A percentile compares a stretch with the other conserved stretches of the same genome.
phyloP scores from a whole-genome alignment of 2,113 vertebrate species.

The Pycnonotus jocosus region DNA sequence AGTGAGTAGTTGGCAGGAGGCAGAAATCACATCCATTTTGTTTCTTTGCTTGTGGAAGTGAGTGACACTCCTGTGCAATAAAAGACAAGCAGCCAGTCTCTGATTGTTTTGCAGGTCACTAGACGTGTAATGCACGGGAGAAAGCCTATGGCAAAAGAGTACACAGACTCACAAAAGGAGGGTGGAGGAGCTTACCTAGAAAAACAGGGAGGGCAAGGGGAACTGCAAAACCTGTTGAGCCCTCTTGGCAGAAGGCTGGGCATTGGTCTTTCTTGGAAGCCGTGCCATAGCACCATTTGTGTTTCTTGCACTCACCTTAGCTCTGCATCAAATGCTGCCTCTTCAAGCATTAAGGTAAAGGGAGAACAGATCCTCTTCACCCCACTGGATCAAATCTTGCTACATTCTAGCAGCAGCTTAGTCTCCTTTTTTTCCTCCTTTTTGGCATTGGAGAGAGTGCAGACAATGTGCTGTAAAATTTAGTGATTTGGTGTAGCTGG shows the following conservation, averaged over 20 bases:
- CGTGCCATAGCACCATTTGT: neutral
- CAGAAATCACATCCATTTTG: neutral
- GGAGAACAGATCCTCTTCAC: neutral
- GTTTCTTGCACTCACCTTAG: neutral
- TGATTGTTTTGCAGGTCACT: neutral
- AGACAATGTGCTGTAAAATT: neutral
- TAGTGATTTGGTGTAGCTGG: neutral
- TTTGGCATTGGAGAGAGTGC: neutral
- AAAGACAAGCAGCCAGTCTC: neutral
- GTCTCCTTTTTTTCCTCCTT: neutral
- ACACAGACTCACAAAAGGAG: accelerated
- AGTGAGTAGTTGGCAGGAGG: neutral
- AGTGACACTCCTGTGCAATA: neutral
- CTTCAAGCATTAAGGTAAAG: neutral
- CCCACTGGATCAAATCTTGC: neutral
- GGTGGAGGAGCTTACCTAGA: neutral
- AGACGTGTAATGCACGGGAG: neutral
- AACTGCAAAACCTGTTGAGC: neutral
- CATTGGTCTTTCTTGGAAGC: neutral
- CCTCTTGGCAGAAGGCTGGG: neutral
- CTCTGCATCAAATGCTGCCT: neutral
- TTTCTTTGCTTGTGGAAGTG: neutral
- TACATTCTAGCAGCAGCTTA: neutral
- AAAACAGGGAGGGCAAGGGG: neutral
- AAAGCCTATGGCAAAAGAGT: neutral